Base-by-base conservation (phyloP, 2,113 vertebrate species). In the Bubo scandiacus region DNA sequence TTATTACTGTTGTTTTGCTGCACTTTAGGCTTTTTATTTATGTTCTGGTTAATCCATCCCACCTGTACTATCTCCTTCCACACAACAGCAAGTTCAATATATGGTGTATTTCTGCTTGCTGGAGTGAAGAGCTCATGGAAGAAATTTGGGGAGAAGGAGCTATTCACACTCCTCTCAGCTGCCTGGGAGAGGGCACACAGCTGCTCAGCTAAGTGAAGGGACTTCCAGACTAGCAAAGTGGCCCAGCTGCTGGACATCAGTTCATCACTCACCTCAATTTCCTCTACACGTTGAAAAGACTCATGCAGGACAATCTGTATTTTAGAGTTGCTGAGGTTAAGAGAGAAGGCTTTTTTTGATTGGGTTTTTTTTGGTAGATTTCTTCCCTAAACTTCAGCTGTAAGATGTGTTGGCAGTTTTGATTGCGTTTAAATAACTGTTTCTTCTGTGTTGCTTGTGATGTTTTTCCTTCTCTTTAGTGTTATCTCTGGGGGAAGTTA, bases 281-380 rank as follows among this genome's bases (percentile, higher is more conserved):
- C 51, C 42, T 79, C 62, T 47, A 47, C 40, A 15, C 4, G 2
- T 12, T 91, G 27, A 71, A 68, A 78, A 68, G 40, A 5, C 17
- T 8, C 7, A 1, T 16, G 21, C 4, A 47, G 15, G 6, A 43
- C 10, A 5, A 12, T 9, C 2, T 59, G 6, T 47, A 7, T 5
- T 71, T 78, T 22, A 22, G 26, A 27, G 18, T 2, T 63, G 7
- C 8, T 74, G 29, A 9, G 9, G 5, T 45, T 1, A 51, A 30
- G 3, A 16, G n/a, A 25, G 3, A 7, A 5, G 2, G 2, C 0
- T 21, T 62, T 40, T n/a, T 73, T 21, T 55, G 1, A 6, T 9
- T 68, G 4, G 5, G 3, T 2, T 7, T 63, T 51, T 88, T 83
- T 40, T 25, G 3, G 8, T 52, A n/a, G 30, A 2, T 61, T 71